Conservation (phyloP, 2,797 vertebrate species). For the Aldrovandia affinis region DNA sequence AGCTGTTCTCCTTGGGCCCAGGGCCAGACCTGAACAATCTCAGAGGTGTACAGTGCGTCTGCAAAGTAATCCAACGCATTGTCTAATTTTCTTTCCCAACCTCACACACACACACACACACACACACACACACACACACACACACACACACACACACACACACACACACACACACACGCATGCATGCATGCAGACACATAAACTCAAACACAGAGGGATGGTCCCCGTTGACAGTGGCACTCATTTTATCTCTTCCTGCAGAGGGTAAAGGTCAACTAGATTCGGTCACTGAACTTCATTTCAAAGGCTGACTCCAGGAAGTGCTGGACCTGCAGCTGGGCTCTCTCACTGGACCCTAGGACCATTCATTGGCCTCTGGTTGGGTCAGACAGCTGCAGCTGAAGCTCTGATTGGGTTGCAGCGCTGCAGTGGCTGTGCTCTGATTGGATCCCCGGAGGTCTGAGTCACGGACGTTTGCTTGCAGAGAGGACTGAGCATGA, state of each 20-base stretch:
- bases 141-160: not conserved
- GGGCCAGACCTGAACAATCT: not conserved
- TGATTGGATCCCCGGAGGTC: not conserved
- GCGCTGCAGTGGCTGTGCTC: constrained; percentile 33
- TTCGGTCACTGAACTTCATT: not conserved
- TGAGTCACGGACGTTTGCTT: not conserved
- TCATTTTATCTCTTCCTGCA: not conserved
- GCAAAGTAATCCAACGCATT: not conserved
- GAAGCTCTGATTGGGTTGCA: constrained; percentile 19
- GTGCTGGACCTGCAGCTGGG: not conserved
- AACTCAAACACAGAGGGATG: not conserved
- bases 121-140: not conserved
- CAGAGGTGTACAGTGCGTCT: not conserved
- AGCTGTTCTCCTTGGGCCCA: not conserved
- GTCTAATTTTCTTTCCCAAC: not conserved
- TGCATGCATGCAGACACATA: not conserved
- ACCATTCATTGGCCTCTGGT: not conserved
- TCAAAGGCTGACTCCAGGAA: not conserved
- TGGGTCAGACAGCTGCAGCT: constrained; percentile 13
- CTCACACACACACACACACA: not conserved
- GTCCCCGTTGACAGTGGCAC: not conserved
- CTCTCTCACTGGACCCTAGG: not conserved
- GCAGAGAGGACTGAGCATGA: constrained; percentile 37
- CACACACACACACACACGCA: not conserved
- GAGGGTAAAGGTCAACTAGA: not conserved